A percentile compares a stretch with the other conserved stretches of the same genome.
These are phyloP conservation scores for Drosophila affinis DNA, from an alignment of 2,888 invertebrate genomes.

Conservation along the genomic window DNA sequence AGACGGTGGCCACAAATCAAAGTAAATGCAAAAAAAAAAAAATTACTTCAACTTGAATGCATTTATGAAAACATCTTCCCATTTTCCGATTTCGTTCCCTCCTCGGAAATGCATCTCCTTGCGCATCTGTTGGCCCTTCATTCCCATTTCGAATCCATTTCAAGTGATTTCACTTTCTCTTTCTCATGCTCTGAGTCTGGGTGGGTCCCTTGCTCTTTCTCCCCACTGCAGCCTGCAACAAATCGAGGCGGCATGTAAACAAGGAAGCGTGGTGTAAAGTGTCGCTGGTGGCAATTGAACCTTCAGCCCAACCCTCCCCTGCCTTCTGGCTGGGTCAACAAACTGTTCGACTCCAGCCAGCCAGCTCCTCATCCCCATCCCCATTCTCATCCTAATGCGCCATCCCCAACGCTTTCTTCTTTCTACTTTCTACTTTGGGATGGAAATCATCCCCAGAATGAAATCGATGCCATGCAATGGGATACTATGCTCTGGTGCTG, in stretches of 20 bases:
- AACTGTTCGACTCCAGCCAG: slow-evolving; percentile 49
- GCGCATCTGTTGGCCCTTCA: slow-evolving; percentile 73
- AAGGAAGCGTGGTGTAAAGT: slow-evolving; percentile 69
- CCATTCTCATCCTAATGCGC: neutral
- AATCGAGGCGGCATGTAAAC: slow-evolving; percentile 61
- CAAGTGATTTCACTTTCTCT: slow-evolving; percentile 72
- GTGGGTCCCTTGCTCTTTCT: slow-evolving; percentile 9
- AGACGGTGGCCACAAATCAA: slow-evolving; percentile 61
- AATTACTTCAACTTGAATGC: slow-evolving; percentile 18
- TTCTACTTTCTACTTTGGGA: slow-evolving; percentile 3
- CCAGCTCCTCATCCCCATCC: slow-evolving; percentile 1
- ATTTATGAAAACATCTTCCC: slow-evolving; percentile 37
- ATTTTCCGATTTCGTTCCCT: neutral
- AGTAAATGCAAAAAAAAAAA: slow-evolving; percentile 57
- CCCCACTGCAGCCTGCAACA: slow-evolving; percentile 18
- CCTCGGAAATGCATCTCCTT: neutral
- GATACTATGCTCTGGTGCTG: neutral
- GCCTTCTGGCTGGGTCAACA: slow-evolving; percentile 61
- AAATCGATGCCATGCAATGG: slow-evolving; percentile 12
- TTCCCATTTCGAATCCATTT: slow-evolving; percentile 68
- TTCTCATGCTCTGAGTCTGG: neutral
- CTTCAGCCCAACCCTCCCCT: slow-evolving; percentile 37
- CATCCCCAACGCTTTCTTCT: slow-evolving; percentile 6
- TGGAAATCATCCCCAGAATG: slow-evolving; percentile 28
- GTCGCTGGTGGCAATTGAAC: slow-evolving; percentile 75